A percentile compares a stretch with the other conserved stretches of the same genome.
These are phyloP conservation scores for Octopus sinensis DNA, from an alignment of 1,140 invertebrate species.

Conservation along the genomic window DNA sequence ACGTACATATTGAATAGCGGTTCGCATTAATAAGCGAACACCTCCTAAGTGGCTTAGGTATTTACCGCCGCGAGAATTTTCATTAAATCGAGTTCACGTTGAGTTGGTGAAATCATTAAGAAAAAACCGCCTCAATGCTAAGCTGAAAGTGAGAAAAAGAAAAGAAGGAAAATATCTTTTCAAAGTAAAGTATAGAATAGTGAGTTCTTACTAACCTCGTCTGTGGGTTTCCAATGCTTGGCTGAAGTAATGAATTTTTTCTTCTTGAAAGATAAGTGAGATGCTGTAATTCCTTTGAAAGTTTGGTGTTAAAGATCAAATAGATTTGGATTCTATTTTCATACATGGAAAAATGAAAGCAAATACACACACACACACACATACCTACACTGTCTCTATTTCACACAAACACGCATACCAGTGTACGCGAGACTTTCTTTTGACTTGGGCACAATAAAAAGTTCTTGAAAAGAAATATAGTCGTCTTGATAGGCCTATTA, in stretches of 20 bases:
- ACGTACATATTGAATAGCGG: no score
- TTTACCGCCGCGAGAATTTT: no score
- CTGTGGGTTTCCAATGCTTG: slow-evolving; percentile 7
- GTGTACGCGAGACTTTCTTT: no score
- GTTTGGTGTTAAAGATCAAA: not conserved
- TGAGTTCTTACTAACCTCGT: not conserved
- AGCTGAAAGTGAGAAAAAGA: not conserved
- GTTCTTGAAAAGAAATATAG: no score
- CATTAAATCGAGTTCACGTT: no score
- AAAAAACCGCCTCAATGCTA: no score
- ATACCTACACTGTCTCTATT: not conserved
- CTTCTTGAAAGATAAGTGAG: slow-evolving; percentile 4
- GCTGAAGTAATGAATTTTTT: not conserved
- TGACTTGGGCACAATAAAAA: no score
- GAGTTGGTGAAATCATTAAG: no score
- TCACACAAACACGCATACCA: not conserved
- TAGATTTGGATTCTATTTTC: not conserved
- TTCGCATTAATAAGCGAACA: no score
- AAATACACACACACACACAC: not conserved
- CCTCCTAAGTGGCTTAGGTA: no score
- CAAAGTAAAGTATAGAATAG: not conserved
- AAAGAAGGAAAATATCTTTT: not conserved
- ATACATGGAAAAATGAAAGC: not conserved
- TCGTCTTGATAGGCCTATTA: no score
- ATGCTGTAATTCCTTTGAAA: slow-evolving; percentile 9